A percentile compares a stretch with the other conserved stretches of the same genome.
phyloP scores from a whole-genome alignment of 2,888 invertebrate species.

The Trachelus iudaicus region DNA sequence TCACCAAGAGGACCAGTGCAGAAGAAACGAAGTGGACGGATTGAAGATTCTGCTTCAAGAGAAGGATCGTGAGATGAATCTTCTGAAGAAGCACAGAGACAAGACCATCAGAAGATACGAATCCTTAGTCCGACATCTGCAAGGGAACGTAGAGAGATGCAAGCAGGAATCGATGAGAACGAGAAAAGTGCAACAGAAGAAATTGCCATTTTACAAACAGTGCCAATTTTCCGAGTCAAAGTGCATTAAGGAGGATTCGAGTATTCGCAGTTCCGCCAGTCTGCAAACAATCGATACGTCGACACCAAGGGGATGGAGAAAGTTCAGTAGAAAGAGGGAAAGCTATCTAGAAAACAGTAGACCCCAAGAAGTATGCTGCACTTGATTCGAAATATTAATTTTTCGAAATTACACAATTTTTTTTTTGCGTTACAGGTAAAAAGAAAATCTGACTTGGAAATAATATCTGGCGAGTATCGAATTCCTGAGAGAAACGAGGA shows the following conservation, averaged over 20 bases:
- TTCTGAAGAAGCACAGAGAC: slow-evolving; percentile 44
- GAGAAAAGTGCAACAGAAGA: slow-evolving; percentile 25
- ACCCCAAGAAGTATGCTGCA: not conserved
- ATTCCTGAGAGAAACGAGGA: slow-evolving; percentile 28
- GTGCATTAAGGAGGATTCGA: not conserved
- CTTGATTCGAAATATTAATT: not conserved
- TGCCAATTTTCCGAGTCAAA: slow-evolving; percentile 11
- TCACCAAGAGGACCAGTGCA: slow-evolving; percentile 24
- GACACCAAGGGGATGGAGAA: not conserved
- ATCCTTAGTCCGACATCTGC: slow-evolving; percentile 40
- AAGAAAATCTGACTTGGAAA: not conserved
- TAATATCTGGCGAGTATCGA: slow-evolving; percentile 2
- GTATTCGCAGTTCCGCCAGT: not conserved
- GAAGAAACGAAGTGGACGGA: slow-evolving; percentile 36
- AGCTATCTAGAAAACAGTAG: not conserved
- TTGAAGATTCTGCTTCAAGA: slow-evolving; percentile 39
- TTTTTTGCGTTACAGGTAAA: not conserved
- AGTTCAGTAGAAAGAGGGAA: not conserved
- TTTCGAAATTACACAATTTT: not conserved
- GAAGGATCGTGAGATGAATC: slow-evolving; percentile 42
- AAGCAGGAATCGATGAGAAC: slow-evolving; percentile 28
- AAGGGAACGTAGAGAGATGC: slow-evolving; percentile 34
- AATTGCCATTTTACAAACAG: not conserved
- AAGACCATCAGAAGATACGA: slow-evolving; percentile 48
- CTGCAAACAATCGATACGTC: not conserved